Base-by-base conservation (phyloP, 2,797 vertebrate species). In the Amazonetta brasiliensis region DNA sequence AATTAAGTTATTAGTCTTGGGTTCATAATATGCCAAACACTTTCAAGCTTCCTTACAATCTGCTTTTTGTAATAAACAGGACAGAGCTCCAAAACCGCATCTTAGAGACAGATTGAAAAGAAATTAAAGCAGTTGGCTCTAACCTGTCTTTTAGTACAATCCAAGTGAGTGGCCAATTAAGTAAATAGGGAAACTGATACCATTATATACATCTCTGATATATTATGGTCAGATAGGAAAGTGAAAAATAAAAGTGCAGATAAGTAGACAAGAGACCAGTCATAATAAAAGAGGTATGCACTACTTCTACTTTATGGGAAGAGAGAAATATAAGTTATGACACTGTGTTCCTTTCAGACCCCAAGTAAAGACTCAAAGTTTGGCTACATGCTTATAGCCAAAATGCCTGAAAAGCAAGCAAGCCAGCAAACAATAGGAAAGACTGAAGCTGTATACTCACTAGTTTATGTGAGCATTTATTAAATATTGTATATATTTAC, bases 1-100 rank as follows among this genome's bases (percentile, higher is more conserved):
- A 90, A 85, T 80, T 88, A 22, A 83, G 12, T 83, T 85, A 41
- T 83, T 84, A 68, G 79, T 58, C 58, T 68, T 72, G 56, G 30
- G 66, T 83, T 80, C 55, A 26, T 44, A n/a, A 33, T 22, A 50
- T 69, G 68, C 75, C 46, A 88, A 83, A 80, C 1, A 2, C 9
- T 12, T 20, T 88, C 37, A 64, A 60, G 69, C 31, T 78, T 92
- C 48, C 44, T 67, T 74, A 46, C 0, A 0, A 12, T 83, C 43
- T 81, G 50, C 35, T 78, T 72, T 82, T 66, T 48, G 25, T 6
- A 12, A 31, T 26, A 56, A 88, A 55, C 28, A 75, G 33, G 31
- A 58, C 17, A 68, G 17, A 72, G 28, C 18, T 85, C 73, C 58
- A 23, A 35, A 88, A 46, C 39, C 30, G 11, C 15, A 21, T 46